phyloP scores from a whole-genome alignment of 2,888 invertebrate species.

The Heliconius erato region DNA sequence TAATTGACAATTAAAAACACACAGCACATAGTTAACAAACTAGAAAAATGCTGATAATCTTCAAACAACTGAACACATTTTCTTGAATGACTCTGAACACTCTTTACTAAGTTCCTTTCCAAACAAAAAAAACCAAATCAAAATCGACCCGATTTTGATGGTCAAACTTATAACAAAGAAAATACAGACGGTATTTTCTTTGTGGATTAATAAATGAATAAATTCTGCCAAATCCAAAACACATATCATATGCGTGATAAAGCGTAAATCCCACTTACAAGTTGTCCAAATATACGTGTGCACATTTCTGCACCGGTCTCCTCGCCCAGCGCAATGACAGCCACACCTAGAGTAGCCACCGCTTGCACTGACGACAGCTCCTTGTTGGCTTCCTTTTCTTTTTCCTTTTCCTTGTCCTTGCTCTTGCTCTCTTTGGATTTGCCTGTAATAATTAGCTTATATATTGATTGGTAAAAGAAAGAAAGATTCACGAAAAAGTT shows the following conservation, averaged over 20 bases:
- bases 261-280: slow-evolving; percentile 81
- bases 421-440: slow-evolving; percentile 83
- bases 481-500: background rate
- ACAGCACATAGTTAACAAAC: too few relatives aligned
- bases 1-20: too few relatives aligned
- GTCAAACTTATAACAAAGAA: too few relatives aligned
- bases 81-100: too few relatives aligned
- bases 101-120: too few relatives aligned
- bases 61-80: too few relatives aligned
- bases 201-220: too few relatives aligned
- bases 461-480: background rate
- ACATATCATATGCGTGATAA: background rate
- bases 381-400: slow-evolving; percentile 88
- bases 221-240: background rate
- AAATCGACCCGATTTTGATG: too few relatives aligned
- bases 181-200: too few relatives aligned
- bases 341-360: slow-evolving; percentile 98
- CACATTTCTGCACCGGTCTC: slow-evolving; percentile 99
- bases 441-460: slow-evolving; percentile 60
- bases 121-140: too few relatives aligned
- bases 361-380: slow-evolving; percentile 96
- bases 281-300: slow-evolving; percentile 97
- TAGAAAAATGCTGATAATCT: too few relatives aligned
- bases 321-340: slow-evolving; percentile 99
- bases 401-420: slow-evolving; percentile 68